Evolutionary conservation across 2,797 vertebrate genomes (phyloP), one percentile per base, ranked within the genome.

Genomic region (Megalops cyprinoides): DNA sequence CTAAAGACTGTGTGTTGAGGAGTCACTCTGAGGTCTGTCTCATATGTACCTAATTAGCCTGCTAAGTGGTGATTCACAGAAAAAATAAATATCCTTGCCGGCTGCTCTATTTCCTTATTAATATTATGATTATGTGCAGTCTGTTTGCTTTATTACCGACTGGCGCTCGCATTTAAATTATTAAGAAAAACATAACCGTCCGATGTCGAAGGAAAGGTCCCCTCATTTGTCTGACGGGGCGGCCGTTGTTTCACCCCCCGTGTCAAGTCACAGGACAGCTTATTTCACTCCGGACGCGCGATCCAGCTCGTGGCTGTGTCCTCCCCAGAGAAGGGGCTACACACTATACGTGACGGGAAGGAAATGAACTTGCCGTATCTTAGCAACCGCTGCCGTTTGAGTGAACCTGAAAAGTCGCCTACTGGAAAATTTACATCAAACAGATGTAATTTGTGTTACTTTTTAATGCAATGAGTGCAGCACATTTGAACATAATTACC

Each of bases 101-200:
- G 74, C 51, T 42, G 60, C 79, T 76, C 76, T 74, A 65, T 76
- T 65, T 78, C 76, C 42, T 74, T 76, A 77, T 78, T 83, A 79
- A 82, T 80, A 67, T 71, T 28, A 48, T 12, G 49, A 62, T 77
- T 81, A 51, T 46, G 28, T 51, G 12, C 51, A 10, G 39, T 79
- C 76, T 53, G 34, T 74, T 34, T 80, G 51, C 62, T 58, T 73
- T 69, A 82, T 81, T 44, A 49, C 53, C 79, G 58, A 51, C 65
- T 37, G 23, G 73, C 84, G 75, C 46, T 78, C 55, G 42, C 60
- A 28, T 56, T 78, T 77, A 77, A 80, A 78, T 82, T 80, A 79
- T 81, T 51, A 78, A 81, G 79, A 81, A 81, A 78, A 81, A 79
- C 46, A 25, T 71, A 65, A 84, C 82, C 82, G 31, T 77, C 42